Percentiles rank a stretch among this genome's conserved stretches.
Conservation (phyloP, 1,140 invertebrate species). For the Lysiphlebus fabarum region DNA sequence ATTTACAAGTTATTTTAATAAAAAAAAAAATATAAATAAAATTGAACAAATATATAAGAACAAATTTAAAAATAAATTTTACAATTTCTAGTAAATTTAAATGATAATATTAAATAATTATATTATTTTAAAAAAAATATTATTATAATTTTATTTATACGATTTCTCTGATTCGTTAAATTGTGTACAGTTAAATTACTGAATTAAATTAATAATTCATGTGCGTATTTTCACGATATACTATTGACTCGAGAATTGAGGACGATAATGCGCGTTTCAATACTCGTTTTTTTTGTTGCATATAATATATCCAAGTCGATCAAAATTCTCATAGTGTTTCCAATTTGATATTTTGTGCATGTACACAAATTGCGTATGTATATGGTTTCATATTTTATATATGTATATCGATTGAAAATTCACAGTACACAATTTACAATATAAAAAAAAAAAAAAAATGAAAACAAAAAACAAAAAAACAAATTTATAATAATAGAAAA, state of each 20-base stretch:
- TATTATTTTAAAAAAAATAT: neutral
- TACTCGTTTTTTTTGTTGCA: conserved; percentile 20
- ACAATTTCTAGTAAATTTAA: too few species aligned
- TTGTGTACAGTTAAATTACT: neutral
- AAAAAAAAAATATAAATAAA: too few species aligned
- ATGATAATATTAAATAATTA: too few species aligned
- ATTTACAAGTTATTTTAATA: too few species aligned
- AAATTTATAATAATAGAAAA: neutral
- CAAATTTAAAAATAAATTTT: too few species aligned
- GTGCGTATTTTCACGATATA: conserved; percentile 26
- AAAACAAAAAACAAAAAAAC: neutral
- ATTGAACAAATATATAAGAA: too few species aligned
- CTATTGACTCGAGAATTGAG: conserved; percentile 28
- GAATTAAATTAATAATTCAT: conserved; percentile 31
- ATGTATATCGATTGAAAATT: neutral
- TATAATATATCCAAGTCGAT: conserved; percentile 5
- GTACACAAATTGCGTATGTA: neutral
- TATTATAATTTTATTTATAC: conserved; percentile 1
- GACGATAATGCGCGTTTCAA: conserved; percentile 27
- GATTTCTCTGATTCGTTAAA: conserved; percentile 15
- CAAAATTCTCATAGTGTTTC: conserved; percentile 16
- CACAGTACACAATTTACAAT: neutral
- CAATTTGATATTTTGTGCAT: conserved; percentile 2
- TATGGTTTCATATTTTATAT: neutral
- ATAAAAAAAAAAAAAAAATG: too few species aligned